Conservation (phyloP, 1,140 invertebrate genomes). For the Drosophila mauritiana region DNA sequence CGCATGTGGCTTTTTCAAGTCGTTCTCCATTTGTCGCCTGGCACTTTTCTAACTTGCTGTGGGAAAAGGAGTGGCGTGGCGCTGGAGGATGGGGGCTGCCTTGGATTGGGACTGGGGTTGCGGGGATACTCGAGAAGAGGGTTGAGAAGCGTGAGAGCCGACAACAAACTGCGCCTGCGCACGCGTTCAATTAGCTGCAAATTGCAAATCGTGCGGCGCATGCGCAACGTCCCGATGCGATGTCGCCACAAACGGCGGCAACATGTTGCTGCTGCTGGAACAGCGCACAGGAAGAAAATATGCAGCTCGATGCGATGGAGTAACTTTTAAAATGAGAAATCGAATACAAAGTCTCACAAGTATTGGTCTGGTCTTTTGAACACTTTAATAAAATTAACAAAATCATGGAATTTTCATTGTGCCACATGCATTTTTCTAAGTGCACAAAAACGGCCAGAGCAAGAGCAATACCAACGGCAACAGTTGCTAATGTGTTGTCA, state of each 20-base stretch:
- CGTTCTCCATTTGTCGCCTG: constrained; percentile 71
- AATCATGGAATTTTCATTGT: too few species aligned
- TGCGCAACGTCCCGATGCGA: constrained; percentile 68
- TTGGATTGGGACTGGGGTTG: not conserved
- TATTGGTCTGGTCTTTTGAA: too few species aligned
- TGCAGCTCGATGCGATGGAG: too few species aligned
- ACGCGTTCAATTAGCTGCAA: constrained; percentile 83
- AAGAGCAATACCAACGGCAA: constrained; percentile 41
- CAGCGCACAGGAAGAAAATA: not conserved
- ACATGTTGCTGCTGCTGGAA: constrained; percentile 60
- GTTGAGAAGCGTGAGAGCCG: constrained; percentile 52
- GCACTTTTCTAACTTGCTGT: constrained; percentile 46
- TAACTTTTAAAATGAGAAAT: too few species aligned
- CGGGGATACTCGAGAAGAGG: constrained; percentile 13
- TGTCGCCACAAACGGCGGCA: constrained; percentile 62
- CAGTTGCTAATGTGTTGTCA: constrained; percentile 82
- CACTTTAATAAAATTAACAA: too few species aligned
- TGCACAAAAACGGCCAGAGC: constrained; percentile 11
- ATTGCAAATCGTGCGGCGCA: constrained; percentile 81
- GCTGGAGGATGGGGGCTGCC: not conserved
- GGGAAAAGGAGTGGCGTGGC: constrained; percentile 8
- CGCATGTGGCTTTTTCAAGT: constrained; percentile 57
- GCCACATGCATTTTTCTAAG: not conserved
- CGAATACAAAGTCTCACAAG: too few species aligned
- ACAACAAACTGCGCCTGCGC: constrained; percentile 76